Evolutionary conservation across 2,113 vertebrate genomes (phyloP), one percentile per base, ranked within the genome.

Genomic region (Octodon degus): DNA sequence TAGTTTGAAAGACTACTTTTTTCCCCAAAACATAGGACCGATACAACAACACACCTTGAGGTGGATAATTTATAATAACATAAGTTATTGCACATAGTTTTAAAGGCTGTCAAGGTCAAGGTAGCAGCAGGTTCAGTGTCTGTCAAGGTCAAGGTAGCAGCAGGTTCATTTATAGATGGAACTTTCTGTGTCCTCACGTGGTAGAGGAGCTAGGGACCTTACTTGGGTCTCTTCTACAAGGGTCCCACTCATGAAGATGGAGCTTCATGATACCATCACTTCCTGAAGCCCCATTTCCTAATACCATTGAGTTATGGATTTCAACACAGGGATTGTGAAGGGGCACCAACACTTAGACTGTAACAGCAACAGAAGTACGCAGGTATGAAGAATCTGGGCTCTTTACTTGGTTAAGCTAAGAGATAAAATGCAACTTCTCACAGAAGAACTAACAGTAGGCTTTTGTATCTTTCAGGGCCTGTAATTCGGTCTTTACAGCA

Each of bases 401-500:
- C 55, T 91, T 74, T 83, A 81, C 76, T 81, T 86, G 80, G 86
- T n/a, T 72, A 92, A 92, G 17, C 74, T 72, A 92, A 76, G 30
- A 40, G 63, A 67, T 81, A 91, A 93, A 85, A 90, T 43, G 11
- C 53, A 65, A 19, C 25, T 95, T 95, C 94, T 95, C 91, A 50
- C 11, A 17, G 63, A 72, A 91, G 47, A 70, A 87, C 93, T 98
- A 96, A 97, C 62, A 27, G 43, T 5, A 89, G 50, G 97, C 13
- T 96, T 98, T 97, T 98, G 65, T n/a, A 91, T 74, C 97, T 98
- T 97, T 19, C 98, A 99, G 99, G 98, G 99, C 99, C 92, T 99
- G 99, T 97, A 99, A 99, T 97, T 99, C 99, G 5, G 98, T 99
- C 95, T 99, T 99, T 97, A 99, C 99, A 0, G 99, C 99, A 8